A percentile compares a stretch with the other conserved stretches of the same genome.
phyloP scores from a whole-genome alignment of 2,113 vertebrate genomes.

The Poeciliopsis turrubarensis region DNA sequence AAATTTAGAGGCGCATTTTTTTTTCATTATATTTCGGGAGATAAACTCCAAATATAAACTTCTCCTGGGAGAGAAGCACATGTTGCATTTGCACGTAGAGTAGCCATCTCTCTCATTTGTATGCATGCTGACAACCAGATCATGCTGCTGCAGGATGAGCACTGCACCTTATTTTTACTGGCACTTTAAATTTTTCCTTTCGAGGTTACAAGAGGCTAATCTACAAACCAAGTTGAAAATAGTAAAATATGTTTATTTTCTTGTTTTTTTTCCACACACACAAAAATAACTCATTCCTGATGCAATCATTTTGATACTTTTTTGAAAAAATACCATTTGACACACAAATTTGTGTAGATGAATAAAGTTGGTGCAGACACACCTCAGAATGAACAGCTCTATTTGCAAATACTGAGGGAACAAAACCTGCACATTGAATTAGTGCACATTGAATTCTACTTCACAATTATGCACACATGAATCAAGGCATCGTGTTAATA shows the following conservation, averaged over 20 bases:
- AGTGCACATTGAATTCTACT: no score
- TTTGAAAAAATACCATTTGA: not conserved
- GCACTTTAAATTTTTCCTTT: constrained; percentile 1
- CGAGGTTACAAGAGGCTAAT: constrained; percentile 13
- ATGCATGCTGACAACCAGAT: constrained; percentile 20
- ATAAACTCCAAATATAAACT: constrained; percentile 55
- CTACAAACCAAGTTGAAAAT: not conserved
- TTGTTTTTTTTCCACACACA: not conserved
- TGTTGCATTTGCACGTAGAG: constrained; percentile 41
- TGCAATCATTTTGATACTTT: not conserved
- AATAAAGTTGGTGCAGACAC: no score
- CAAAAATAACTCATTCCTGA: not conserved
- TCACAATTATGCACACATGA: no score
- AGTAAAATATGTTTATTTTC: constrained; percentile 1
- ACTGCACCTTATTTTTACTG: constrained; percentile 4
- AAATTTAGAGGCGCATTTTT: constrained; percentile 50
- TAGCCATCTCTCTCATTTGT: constrained; percentile 25
- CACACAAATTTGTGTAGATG: no score
- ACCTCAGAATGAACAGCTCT: no score
- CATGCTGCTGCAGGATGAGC: constrained; percentile 2
- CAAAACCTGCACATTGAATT: no score
- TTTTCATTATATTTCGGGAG: constrained; percentile 43
- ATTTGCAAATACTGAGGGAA: no score
- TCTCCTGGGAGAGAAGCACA: constrained; percentile 23
- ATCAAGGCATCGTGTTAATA: no score